Conservation (phyloP, 2,113 vertebrate genomes). For the Corvus cornix region DNA sequence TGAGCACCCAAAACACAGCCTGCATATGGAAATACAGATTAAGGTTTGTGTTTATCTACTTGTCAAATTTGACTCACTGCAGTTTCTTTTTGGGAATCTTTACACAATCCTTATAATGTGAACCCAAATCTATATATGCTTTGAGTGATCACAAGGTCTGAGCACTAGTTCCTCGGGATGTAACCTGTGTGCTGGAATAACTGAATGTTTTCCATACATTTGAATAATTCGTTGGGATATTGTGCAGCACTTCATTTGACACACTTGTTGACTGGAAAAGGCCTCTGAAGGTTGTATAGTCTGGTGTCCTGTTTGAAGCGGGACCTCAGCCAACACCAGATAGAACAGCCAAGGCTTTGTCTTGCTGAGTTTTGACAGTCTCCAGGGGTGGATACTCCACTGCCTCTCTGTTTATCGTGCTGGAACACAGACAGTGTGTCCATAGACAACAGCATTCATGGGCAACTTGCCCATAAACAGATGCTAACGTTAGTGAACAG, state of each 20-base stretch:
- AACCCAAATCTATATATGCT: neutral
- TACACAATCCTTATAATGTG: neutral
- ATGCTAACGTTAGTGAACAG: neutral
- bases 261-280: neutral
- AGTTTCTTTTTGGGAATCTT: neutral
- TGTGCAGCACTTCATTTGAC: neutral
- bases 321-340: neutral
- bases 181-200: neutral
- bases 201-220: neutral
- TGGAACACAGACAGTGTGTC: neutral
- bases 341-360: neutral
- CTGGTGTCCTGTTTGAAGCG: neutral
- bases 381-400: neutral
- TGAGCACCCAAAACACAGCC: neutral
- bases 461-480: neutral
- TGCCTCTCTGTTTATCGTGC: neutral
- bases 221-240: neutral
- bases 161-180: neutral
- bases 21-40: neutral
- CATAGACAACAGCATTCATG: neutral
- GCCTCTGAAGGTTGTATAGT: neutral
- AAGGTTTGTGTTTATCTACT: neutral
- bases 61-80: neutral
- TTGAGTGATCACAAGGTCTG: neutral
- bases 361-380: neutral